Evolutionary conservation across 2,113 vertebrate species (phyloP).

Genomic region (Rhinopomastus cyanomelas): DNA sequence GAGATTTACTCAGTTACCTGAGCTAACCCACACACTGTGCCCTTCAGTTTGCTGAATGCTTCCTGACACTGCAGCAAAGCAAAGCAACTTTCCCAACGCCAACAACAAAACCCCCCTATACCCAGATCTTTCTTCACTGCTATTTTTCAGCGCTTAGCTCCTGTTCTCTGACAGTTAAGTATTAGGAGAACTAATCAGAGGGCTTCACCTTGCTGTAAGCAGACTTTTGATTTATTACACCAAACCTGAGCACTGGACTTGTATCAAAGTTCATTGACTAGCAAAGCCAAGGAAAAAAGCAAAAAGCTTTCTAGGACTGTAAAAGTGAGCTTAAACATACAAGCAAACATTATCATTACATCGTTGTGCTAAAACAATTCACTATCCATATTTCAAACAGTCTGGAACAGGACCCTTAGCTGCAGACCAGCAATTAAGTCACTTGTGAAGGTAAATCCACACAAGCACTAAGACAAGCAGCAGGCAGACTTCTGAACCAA

Average conservation of each 20-base stretch:
- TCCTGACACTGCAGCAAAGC: not conserved
- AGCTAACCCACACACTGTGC: not conserved
- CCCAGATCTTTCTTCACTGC: not conserved
- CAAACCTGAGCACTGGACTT: not conserved
- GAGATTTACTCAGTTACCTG: not conserved
- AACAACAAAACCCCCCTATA: not conserved
- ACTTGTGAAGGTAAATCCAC: too few relatives aligned
- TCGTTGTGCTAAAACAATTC: not conserved
- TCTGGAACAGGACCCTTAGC: not conserved
- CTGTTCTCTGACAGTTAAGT: slow-evolving; percentile 27
- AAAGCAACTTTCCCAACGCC: not conserved
- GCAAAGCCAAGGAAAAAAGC: not conserved
- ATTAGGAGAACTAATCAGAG: not conserved
- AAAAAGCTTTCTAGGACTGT: not conserved
- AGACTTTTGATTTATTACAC: slow-evolving; percentile 20
- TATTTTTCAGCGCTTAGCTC: not conserved
- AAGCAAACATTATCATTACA: not conserved
- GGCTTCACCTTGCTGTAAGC: not conserved
- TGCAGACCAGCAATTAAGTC: too few relatives aligned
- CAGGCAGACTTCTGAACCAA: not conserved
- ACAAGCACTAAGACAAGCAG: not conserved
- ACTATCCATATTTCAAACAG: not conserved
- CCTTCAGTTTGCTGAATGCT: not conserved
- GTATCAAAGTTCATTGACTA: not conserved
- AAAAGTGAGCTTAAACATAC: not conserved